A percentile compares a stretch with the other conserved stretches of the same genome.
phyloP scores from a whole-genome alignment of 2,888 invertebrate genomes.

The Ypsolopha sequella region DNA sequence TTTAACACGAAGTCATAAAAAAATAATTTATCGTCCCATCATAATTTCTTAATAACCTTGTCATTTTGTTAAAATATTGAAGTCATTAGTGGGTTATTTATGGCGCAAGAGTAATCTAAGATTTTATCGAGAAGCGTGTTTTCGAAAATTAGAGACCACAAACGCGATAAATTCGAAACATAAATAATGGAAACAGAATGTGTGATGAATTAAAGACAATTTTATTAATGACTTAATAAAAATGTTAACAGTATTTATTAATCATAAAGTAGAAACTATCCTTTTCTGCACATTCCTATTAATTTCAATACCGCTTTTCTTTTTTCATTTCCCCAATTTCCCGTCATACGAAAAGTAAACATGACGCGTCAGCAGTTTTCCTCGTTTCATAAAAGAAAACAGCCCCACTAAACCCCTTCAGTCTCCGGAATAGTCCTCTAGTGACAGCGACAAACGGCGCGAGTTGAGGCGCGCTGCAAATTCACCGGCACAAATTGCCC shows the following conservation, averaged over 20 bases:
- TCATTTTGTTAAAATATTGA: conserved; percentile 2
- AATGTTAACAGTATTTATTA: too few relatives aligned
- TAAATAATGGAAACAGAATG: too few relatives aligned
- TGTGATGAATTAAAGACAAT: too few relatives aligned
- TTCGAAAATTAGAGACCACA: not conserved
- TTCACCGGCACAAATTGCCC: conserved; percentile 71
- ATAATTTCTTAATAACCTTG: conserved; percentile 1
- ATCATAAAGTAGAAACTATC: too few relatives aligned
- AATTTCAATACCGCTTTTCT: not conserved
- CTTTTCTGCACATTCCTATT: too few relatives aligned
- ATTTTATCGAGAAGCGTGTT: not conserved
- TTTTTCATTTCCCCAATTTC: not conserved
- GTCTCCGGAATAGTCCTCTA: conserved; percentile 13
- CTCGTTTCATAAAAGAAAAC: conserved; percentile 1
- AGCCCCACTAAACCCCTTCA: conserved; percentile 3
- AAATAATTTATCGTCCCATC: not conserved
- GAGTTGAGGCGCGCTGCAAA: conserved; percentile 65
- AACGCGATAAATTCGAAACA: not conserved
- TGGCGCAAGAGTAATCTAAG: not conserved
- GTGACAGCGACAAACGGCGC: conserved; percentile 57
- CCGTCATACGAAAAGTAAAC: not conserved
- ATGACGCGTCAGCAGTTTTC: not conserved
- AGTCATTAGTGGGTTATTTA: conserved; percentile 1
- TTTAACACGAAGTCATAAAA: not conserved
- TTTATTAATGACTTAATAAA: too few relatives aligned